Conservation (phyloP, 2,888 invertebrate species). For the Spatulosminthurus flaviceps region DNA sequence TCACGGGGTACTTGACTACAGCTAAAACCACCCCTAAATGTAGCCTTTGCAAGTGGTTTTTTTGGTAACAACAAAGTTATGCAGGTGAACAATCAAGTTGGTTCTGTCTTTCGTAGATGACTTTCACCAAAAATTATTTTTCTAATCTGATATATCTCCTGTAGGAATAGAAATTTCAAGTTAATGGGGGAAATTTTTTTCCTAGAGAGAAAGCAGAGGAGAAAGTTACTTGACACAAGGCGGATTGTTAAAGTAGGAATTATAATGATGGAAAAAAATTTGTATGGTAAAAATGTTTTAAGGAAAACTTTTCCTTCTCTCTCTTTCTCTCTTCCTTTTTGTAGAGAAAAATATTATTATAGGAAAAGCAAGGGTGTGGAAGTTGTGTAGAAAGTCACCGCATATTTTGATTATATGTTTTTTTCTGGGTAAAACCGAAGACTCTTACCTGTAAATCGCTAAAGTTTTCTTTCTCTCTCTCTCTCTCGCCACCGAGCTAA, state of each 20-base stretch:
- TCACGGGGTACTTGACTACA: too few species aligned
- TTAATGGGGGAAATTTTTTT: not conserved
- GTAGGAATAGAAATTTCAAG: too few species aligned
- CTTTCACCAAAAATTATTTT: too few species aligned
- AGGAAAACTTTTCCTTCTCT: not conserved
- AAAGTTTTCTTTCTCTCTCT: conserved; percentile 27
- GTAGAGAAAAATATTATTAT: not conserved
- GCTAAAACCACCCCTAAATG: too few species aligned
- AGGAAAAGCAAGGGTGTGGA: not conserved
- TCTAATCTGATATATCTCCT: too few species aligned
- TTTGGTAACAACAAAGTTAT: too few species aligned
- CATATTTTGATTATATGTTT: conserved; percentile 36
- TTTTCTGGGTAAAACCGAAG: not conserved
- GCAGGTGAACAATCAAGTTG: too few species aligned
- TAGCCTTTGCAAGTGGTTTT: too few species aligned
- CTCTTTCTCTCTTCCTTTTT: too few species aligned
- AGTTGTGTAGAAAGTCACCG: not conserved
- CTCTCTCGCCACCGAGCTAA: too few species aligned
- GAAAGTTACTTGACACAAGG: not conserved
- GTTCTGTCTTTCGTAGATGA: too few species aligned
- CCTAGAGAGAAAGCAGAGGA: not conserved
- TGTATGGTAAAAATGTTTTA: not conserved
- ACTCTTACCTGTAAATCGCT: conserved; percentile 29
- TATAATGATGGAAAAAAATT: not conserved
- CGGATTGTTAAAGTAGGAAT: not conserved